Evolutionary conservation across 2,113 vertebrate genomes (phyloP), one percentile per base, ranked within the genome.

Genomic region (Ammodytes dubius): DNA sequence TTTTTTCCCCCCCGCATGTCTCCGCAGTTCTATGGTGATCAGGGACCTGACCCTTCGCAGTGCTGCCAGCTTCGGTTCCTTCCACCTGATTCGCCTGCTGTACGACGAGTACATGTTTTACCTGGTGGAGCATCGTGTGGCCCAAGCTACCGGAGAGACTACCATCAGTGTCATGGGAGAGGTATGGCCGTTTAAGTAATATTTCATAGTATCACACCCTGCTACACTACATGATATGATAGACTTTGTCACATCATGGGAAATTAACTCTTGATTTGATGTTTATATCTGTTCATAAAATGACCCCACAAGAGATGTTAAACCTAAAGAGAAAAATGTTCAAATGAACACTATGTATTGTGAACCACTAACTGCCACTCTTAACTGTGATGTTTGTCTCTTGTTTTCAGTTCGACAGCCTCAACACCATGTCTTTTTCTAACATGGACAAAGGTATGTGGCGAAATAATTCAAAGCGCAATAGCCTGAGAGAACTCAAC

Each of bases 41-140:
- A 94, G 98, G 0, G 98, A 99, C 93, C 93, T 99, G 84, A 99
- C 98, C 65, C 92, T 99, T 76, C 97, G 98, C 88, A 99, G 98
- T 1, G 98, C 98, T 0, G 98, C 98, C 91, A 99, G 98, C 91
- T 99, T 99, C 0, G 98, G 98, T 47, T 99, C 98, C 87, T 99
- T 99, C 94, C 98, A 99, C 94, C 95, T 99, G 77, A 99, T 99
- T 87, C 97, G 98, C 56, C 96, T 99, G 89, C 96, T 99, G 2
- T 99, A 99, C 0, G 98, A 99, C 0, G 98, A 99, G 84, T 99
- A 99, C 95, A 99, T 99, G 98, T 99, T 99, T 92, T 99, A 99
- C 91, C 95, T 99, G 87, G 98, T 99, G 66, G 98, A 99, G 91
- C 98, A 99, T 53, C 97, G 98, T 0, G 98, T 99, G 6, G 98